Evolutionary conservation across 1,140 invertebrate genomes (phyloP).

Genomic region (Oncopeltus fasciatus): DNA sequence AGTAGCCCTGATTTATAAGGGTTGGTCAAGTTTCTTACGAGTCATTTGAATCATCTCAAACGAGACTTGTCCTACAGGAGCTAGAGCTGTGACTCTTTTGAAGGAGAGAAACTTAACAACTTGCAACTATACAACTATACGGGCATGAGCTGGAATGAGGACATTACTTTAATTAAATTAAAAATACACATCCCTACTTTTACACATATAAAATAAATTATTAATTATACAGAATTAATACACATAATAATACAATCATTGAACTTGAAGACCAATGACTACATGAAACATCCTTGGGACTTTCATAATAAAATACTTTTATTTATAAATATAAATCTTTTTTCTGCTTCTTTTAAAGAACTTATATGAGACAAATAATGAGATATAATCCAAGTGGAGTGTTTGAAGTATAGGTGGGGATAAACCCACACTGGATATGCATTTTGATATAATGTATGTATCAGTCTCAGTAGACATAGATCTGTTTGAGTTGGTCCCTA

Average conservation of each 20-base stretch:
- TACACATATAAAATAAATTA: neutral
- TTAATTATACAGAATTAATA: neutral
- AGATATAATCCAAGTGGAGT: neutral
- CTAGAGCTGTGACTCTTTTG: neutral
- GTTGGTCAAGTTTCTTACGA: constrained; percentile 7
- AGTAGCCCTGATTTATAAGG: neutral
- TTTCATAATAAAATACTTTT: neutral
- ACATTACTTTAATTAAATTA: neutral
- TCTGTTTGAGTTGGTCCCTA: constrained; percentile 72
- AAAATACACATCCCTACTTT: neutral
- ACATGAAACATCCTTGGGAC: neutral
- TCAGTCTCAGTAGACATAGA: constrained; percentile 62
- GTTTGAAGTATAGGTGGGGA: neutral
- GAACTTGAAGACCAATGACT: neutral
- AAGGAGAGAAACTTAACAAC: neutral
- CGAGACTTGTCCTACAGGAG: constrained; percentile 7
- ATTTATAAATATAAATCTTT: neutral
- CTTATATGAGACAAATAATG: neutral
- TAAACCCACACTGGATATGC: neutral
- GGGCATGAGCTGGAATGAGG: neutral
- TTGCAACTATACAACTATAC: neutral
- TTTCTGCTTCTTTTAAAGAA: neutral
- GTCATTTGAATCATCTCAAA: constrained; percentile 7
- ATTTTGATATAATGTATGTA: neutral
- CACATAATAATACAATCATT: neutral